These are phyloP conservation scores for Casuarius casuarius DNA, from an alignment of 2,113 vertebrate species.

Conservation along the genomic window DNA sequence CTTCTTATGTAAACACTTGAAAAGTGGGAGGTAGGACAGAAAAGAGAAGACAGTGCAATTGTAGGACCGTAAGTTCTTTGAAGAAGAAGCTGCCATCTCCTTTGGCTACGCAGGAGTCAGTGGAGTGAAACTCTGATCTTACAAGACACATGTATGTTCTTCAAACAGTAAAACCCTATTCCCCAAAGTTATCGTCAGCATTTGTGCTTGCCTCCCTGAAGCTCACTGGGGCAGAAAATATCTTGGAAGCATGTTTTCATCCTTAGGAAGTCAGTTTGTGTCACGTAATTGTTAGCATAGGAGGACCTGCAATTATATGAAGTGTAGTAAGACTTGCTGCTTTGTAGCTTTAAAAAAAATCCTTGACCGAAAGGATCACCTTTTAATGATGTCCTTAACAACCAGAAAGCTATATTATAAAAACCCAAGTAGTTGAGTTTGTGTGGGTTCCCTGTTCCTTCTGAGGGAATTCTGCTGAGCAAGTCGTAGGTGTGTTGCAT, in stretches of 20 bases:
- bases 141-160: not conserved
- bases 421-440: not conserved
- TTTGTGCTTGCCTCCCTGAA: not conserved
- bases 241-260: not conserved
- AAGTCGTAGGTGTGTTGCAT: not conserved
- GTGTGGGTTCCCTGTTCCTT: not conserved
- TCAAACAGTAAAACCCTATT: not conserved
- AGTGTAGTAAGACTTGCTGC: not conserved
- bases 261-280: not conserved
- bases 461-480: not conserved
- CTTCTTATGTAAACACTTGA: not conserved
- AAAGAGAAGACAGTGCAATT: not conserved
- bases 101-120: not conserved
- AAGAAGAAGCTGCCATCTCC: not conserved
- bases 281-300: not conserved
- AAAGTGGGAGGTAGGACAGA: not conserved
- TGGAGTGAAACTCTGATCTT: not conserved
- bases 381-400: not conserved
- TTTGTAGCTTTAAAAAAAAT: not conserved
- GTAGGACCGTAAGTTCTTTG: not conserved
- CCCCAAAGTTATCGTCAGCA: not conserved
- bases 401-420: not conserved
- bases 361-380: not conserved
- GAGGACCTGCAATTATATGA: not conserved
- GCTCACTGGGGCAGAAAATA: not conserved